These are phyloP conservation scores for Resseliella maxima DNA, from an alignment of 2,888 invertebrate species.

Conservation along the genomic window DNA sequence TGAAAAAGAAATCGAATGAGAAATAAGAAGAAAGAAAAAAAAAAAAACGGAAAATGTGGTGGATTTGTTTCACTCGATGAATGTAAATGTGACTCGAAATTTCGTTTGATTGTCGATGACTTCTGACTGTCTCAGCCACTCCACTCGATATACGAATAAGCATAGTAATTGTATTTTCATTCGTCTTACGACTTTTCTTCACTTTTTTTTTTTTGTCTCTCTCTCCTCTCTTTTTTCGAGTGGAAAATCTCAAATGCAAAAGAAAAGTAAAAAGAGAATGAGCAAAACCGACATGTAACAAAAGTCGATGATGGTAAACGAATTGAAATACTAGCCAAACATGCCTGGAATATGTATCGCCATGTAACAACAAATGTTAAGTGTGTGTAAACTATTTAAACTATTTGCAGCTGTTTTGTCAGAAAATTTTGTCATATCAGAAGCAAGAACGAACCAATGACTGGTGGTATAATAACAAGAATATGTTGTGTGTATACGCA, in stretches of 20 bases:
- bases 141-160: not conserved
- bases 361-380: slow-evolving; percentile 36
- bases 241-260: not conserved
- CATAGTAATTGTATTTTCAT: slow-evolving; percentile 17
- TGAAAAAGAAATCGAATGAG: no score
- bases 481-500: not conserved
- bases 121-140: not conserved
- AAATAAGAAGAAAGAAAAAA: not conserved
- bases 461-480: not conserved
- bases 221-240: not conserved
- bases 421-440: not conserved
- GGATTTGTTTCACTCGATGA: not conserved
- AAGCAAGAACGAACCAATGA: not conserved
- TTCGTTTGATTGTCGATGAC: slow-evolving; percentile 28
- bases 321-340: slow-evolving; percentile 19
- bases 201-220: not conserved
- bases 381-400: slow-evolving; percentile 42
- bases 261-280: not conserved
- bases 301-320: not conserved
- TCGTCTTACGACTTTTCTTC: not conserved
- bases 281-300: no score
- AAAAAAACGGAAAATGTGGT: not conserved
- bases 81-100: slow-evolving; percentile 38
- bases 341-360: slow-evolving; percentile 23
- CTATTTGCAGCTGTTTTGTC: slow-evolving; percentile 41